Evolutionary conservation across 2,888 invertebrate species (phyloP).

Genomic region (Tachina lurida): DNA sequence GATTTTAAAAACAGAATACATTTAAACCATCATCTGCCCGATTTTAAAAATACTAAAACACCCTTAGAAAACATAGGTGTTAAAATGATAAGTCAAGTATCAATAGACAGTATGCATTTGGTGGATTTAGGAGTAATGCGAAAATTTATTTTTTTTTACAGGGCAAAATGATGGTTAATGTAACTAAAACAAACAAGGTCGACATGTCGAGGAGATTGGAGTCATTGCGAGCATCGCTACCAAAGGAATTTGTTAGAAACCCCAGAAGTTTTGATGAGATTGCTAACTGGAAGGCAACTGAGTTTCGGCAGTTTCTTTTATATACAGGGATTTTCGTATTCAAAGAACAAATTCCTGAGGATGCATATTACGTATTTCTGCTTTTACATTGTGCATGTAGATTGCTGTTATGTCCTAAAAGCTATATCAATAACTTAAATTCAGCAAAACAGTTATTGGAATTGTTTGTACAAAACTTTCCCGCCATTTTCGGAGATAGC

Average conservation of each 20-base stretch:
- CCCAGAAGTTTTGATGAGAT: background rate
- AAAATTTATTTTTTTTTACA: background rate
- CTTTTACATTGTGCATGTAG: no score
- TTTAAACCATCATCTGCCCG: background rate
- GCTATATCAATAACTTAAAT: no score
- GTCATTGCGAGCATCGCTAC: background rate
- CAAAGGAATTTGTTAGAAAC: background rate
- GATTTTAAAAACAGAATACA: background rate
- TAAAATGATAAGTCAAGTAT: no score
- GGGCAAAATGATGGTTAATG: constrained; percentile 1
- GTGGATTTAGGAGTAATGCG: constrained; percentile 3
- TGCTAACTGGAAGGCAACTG: constrained; percentile 4
- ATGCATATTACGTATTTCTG: background rate
- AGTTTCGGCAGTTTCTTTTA: background rate
- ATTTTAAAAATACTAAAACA: background rate
- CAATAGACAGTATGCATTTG: no score
- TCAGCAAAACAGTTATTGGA: no score
- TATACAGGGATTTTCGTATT: background rate
- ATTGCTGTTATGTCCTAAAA: no score
- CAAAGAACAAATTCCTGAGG: background rate
- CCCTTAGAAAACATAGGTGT: background rate
- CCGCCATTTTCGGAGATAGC: no score
- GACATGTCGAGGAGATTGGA: background rate
- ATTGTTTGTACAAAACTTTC: no score
- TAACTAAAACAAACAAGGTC: no score